phyloP scores from a whole-genome alignment of 2,888 invertebrate species.

The Melanostoma scalare region DNA sequence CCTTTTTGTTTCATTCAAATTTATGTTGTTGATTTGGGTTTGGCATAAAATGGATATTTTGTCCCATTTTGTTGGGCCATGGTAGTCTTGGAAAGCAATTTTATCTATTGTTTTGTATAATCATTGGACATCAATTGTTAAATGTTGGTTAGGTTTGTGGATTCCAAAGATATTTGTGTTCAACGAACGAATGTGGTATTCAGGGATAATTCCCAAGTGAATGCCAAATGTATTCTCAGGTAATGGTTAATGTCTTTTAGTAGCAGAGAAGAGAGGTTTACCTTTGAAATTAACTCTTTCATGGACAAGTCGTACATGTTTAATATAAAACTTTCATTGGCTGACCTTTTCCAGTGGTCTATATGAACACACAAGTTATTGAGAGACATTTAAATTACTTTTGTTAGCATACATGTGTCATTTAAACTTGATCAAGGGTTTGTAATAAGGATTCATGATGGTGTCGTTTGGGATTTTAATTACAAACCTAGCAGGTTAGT shows the following conservation, averaged over 20 bases:
- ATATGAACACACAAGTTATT: too few relatives aligned
- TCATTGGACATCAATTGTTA: conserved; percentile 15
- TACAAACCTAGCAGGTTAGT: too few relatives aligned
- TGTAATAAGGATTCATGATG: too few relatives aligned
- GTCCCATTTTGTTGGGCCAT: not conserved
- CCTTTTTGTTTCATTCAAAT: not conserved
- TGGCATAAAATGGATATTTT: conserved; percentile 22
- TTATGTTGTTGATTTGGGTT: conserved; percentile 32
- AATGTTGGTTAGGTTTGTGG: conserved; percentile 6
- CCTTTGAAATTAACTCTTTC: not conserved
- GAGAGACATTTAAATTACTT: too few relatives aligned
- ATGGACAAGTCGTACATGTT: too few relatives aligned
- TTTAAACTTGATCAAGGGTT: too few relatives aligned
- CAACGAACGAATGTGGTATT: conserved; percentile 18
- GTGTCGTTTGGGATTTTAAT: too few relatives aligned
- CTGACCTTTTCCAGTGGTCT: too few relatives aligned
- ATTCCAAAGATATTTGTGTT: conserved; percentile 17
- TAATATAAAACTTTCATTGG: too few relatives aligned
- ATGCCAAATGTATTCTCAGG: conserved; percentile 31
- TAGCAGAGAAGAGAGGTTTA: not conserved
- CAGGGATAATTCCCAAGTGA: conserved; percentile 23
- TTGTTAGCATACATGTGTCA: too few relatives aligned
- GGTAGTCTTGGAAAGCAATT: conserved; percentile 11
- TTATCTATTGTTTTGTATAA: conserved; percentile 13
- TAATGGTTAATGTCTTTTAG: conserved; percentile 5